Base-by-base conservation (phyloP, 1,140 invertebrate genomes). In the Drosophila guanche region DNA sequence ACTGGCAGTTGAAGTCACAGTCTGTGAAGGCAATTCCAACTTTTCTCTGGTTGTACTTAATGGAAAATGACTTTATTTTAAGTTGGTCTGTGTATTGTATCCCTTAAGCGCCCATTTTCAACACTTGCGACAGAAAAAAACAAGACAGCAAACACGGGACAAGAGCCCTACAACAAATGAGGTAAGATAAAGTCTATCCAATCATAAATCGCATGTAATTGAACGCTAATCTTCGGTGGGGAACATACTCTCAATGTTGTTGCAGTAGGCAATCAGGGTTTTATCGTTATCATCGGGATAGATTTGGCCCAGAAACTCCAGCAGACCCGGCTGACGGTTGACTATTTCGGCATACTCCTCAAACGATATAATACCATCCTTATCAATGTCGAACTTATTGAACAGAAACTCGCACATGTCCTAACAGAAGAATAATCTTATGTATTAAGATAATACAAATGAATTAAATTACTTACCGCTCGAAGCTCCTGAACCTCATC, bases 321-420 rank as follows among this genome's bases (percentile, higher is more conserved):
- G 78, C 2, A 97, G 91, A 2, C 95, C 92, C 0, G 93, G 93
- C 54, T 97, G 95, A 10, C 92, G 92, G 46, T 92, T 80, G 0
- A 97, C 95, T 0, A 94, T 93, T 1, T 91, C 90, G 47, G 92
- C 90, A 83, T 95, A 98, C 91, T 98, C 97, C 0, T 93, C 91
- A 67, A 94, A 94, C 1, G 95, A 94, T 14, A 97, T 94, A 62
- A 94, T 92, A 1, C 96, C 96, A 88, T 98, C 97, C 60, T 95
- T 93, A 89, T 97, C 96, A 1, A 92, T 58, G 83, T 98, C 97
- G 91, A 97, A 93, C 69, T 95, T 95, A 60, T 95, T 95, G 20
- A 96, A 91, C 59, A 96, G 92, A 23, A 96, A 93, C 70, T 98
- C 97, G n/a, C 97, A 94, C 84, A 98, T 92, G 77, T 98, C 97